phyloP scores from a whole-genome alignment of 1,140 invertebrate genomes.

The Papilio helenus region DNA sequence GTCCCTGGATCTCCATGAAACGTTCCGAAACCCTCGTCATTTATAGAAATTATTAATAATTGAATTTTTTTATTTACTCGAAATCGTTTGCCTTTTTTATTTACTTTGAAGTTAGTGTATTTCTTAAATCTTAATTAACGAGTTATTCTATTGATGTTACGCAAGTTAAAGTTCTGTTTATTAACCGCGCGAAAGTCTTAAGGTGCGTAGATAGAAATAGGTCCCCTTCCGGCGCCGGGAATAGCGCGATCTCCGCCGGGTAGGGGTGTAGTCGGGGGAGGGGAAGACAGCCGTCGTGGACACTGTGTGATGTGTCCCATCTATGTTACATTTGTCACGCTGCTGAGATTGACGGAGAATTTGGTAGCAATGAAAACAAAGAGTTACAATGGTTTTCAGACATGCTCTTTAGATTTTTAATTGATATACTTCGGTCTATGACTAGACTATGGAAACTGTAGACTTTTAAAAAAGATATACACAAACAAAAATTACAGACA shows the following conservation, averaged over 20 bases:
- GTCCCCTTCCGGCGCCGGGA: conserved; percentile 58
- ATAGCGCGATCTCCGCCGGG: conserved; percentile 48
- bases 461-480: too few relatives aligned
- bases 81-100: too few relatives aligned
- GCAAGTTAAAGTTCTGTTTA: conserved; percentile 30
- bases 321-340: conserved; percentile 1
- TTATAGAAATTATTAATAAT: too few relatives aligned
- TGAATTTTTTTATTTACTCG: too few relatives aligned
- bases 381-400: too few relatives aligned
- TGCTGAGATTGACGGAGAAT: neutral
- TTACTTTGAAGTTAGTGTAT: neutral
- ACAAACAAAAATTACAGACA: too few relatives aligned
- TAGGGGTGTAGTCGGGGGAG: neutral
- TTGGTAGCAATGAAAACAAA: neutral
- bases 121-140: neutral
- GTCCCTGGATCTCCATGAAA: too few relatives aligned
- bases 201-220: conserved; percentile 58
- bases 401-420: too few relatives aligned
- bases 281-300: neutral
- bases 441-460: too few relatives aligned
- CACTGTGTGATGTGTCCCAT: neutral
- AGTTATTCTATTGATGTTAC: conserved; percentile 14
- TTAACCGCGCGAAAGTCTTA: conserved; percentile 37
- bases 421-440: too few relatives aligned
- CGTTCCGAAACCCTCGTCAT: too few relatives aligned